A percentile compares a stretch with the other conserved stretches of the same genome.
These are phyloP conservation scores for Neoniphon sammara DNA, from an alignment of 2,797 vertebrate genomes.

Conservation along the genomic window DNA sequence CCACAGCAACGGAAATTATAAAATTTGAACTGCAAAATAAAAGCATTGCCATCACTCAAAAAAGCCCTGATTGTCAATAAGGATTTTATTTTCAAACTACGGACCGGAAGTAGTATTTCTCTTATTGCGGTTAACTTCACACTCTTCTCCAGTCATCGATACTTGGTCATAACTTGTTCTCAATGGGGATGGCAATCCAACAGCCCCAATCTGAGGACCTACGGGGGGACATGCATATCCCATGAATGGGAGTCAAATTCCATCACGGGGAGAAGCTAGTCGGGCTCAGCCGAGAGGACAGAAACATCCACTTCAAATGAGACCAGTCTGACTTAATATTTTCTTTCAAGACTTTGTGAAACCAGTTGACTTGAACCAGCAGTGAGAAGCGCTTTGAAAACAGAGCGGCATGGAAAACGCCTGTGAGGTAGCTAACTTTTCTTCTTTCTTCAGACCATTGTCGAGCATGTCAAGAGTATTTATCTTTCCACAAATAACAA, in stretches of 20 bases:
- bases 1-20: too few species aligned
- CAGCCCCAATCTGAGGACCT: conserved; percentile 2
- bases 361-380: background rate
- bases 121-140: background rate
- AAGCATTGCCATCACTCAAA: too few species aligned
- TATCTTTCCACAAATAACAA: background rate
- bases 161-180: conserved; percentile 23
- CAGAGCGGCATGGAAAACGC: conserved; percentile 48
- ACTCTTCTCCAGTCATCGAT: background rate
- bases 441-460: background rate
- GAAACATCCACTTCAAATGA: background rate
- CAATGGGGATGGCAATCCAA: conserved; percentile 56
- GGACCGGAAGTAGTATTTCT: fast-evolving
- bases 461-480: background rate
- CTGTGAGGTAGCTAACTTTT: conserved; percentile 57
- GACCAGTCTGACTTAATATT: background rate
- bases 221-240: conserved; percentile 11
- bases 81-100: conserved; percentile 45
- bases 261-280: conserved; percentile 16
- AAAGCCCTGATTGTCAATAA: too few species aligned
- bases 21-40: too few species aligned
- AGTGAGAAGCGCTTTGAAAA: conserved; percentile 3
- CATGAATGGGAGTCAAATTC: conserved; percentile 58
- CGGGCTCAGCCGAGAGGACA: background rate
- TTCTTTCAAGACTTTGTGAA: background rate